A percentile compares a stretch with the other conserved stretches of the same genome.
These are phyloP conservation scores for Diloba caeruleocephala DNA, from an alignment of 2,888 invertebrate genomes.

Conservation along the genomic window DNA sequence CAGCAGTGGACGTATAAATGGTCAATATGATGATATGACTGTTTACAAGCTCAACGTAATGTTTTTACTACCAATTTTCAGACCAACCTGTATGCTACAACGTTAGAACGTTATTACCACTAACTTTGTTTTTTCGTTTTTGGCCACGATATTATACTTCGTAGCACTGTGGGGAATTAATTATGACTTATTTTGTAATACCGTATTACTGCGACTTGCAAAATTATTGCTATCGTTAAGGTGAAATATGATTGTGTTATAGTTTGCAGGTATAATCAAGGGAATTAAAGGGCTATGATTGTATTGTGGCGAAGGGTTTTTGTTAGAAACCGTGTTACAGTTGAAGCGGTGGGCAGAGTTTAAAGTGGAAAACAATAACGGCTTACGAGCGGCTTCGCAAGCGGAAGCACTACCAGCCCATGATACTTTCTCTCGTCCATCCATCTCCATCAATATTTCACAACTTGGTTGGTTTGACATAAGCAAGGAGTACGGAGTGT, in stretches of 20 bases:
- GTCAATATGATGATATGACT: no score
- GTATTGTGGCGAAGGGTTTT: background rate
- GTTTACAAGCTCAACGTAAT: background rate
- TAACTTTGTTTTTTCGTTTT: conserved; percentile 50
- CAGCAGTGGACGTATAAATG: no score
- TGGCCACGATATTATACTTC: conserved; percentile 45
- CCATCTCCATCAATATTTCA: background rate
- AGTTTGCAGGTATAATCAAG: conserved; percentile 26
- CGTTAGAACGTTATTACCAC: conserved; percentile 48
- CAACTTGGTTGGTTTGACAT: no score
- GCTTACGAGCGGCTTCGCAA: no score
- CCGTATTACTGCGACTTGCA: conserved; percentile 37
- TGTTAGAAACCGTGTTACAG: no score
- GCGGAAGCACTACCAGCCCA: no score
- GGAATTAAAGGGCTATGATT: conserved; percentile 6
- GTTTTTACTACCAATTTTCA: background rate
- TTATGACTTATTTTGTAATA: conserved; percentile 57
- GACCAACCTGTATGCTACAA: conserved; percentile 36
- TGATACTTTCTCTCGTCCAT: no score
- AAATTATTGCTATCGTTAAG: conserved; percentile 46
- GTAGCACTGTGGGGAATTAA: conserved; percentile 54
- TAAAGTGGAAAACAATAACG: no score
- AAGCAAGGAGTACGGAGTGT: no score
- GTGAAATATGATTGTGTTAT: conserved; percentile 31
- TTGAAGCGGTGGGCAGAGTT: no score